Percentiles rank a stretch among this genome's conserved stretches.
phyloP scores from a whole-genome alignment of 2,888 invertebrate genomes.

The Tethea ocularis region DNA sequence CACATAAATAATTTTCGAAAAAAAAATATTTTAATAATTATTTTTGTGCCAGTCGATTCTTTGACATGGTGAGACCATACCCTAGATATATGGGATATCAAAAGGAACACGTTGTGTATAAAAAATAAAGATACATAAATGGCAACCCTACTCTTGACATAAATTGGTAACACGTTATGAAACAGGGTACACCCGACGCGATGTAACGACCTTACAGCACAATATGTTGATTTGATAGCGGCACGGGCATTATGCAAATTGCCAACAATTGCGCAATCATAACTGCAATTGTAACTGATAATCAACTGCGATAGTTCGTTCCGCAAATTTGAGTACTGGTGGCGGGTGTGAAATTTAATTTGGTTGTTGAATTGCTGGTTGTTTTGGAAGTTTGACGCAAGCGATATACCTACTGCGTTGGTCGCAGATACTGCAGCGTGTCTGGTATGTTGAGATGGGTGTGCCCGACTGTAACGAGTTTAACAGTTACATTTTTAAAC shows the following conservation, averaged over 20 bases:
- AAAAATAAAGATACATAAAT: background rate
- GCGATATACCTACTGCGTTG: background rate
- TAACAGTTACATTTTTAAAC: no score
- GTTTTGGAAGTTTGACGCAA: background rate
- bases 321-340: background rate
- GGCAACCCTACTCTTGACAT: background rate
- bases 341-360: background rate
- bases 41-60: no score
- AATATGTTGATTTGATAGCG: constrained; percentile 4
- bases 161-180: constrained; percentile 5
- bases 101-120: no score
- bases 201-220: background rate
- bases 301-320: background rate
- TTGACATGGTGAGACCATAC: no score
- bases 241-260: background rate
- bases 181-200: background rate
- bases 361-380: background rate
- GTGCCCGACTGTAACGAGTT: no score
- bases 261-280: constrained; percentile 5
- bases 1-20: no score
- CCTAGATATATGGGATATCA: no score
- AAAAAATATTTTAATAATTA: no score
- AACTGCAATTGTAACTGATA: constrained; percentile 3
- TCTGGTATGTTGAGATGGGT: no score
- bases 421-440: no score